These are phyloP conservation scores for Sinocyclocheilus anshuiensis DNA, from an alignment of 2,113 vertebrate species.

Conservation along the genomic window DNA sequence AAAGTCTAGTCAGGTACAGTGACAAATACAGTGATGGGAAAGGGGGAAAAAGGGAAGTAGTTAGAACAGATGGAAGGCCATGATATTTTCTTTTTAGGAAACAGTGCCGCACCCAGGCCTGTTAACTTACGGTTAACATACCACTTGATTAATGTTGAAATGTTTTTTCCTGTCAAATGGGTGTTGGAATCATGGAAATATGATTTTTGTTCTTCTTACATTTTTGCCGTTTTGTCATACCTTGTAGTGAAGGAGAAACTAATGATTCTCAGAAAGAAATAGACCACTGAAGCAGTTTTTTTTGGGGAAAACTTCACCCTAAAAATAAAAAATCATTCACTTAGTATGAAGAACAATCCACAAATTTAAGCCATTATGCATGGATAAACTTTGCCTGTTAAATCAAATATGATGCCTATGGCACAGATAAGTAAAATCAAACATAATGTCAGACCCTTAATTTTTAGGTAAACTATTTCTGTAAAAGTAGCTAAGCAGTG, in stretches of 20 bases:
- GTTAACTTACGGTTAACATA: constrained; percentile 55
- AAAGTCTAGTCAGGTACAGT: background rate
- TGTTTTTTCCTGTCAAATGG: constrained; percentile 59
- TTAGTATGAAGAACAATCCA: background rate
- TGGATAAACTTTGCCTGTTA: background rate
- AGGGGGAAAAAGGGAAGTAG: background rate
- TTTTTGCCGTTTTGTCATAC: background rate
- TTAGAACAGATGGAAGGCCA: background rate
- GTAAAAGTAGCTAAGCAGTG: background rate
- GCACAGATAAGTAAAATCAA: background rate
- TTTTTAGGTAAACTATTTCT: background rate
- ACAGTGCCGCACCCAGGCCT: constrained; percentile 42
- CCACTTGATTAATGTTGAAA: constrained; percentile 65
- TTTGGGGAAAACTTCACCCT: background rate
- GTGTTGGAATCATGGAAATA: constrained; percentile 5
- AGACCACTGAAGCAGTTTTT: background rate
- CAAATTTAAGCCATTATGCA: background rate
- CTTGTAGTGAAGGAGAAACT: background rate
- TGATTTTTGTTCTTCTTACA: background rate
- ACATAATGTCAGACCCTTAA: background rate
- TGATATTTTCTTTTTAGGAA: constrained; percentile 18
- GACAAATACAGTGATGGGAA: background rate
- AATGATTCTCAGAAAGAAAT: background rate
- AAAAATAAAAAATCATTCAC: background rate
- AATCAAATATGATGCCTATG: background rate